phyloP scores from a whole-genome alignment of 2,797 vertebrate species.

The Hippocampus kuda region DNA sequence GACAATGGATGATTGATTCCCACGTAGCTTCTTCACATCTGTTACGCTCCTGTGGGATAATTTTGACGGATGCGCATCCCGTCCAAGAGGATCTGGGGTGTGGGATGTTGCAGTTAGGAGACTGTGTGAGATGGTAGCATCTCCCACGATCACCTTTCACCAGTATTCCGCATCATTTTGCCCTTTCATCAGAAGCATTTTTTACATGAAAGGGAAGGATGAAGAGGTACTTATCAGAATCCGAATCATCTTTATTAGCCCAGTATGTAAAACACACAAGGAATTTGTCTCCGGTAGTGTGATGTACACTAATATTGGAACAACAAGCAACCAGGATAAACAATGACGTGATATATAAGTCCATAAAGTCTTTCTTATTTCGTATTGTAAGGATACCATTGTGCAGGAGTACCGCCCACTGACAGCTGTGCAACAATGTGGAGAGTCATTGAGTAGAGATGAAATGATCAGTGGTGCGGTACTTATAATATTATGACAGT shows the following conservation, averaged over 20 bases:
- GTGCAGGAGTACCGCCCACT: no score
- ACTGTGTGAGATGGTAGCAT: slow-evolving; percentile 41
- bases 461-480: no score
- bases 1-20: slow-evolving; percentile 58
- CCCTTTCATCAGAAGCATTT: slow-evolving; percentile 44
- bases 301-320: no score
- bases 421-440: no score
- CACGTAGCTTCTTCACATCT: slow-evolving; percentile 57
- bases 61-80: slow-evolving; percentile 51
- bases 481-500: no score
- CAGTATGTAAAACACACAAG: slow-evolving; percentile 15
- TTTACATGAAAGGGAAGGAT: slow-evolving; percentile 30
- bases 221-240: slow-evolving; percentile 13
- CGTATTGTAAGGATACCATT: no score
- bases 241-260: slow-evolving; percentile 10
- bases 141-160: slow-evolving; percentile 49
- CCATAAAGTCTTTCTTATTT: no score
- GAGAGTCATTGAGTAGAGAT: no score
- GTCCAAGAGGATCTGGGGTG: slow-evolving; percentile 45
- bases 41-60: slow-evolving; percentile 53
- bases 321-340: no score
- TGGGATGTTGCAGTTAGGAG: slow-evolving; percentile 50
- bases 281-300: no score
- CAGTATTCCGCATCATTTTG: slow-evolving; percentile 56
- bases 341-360: no score